Evolutionary conservation across 2,113 vertebrate species (phyloP), one percentile per base, ranked within the genome.

Genomic region (Plecturocebus donacophilus): DNA sequence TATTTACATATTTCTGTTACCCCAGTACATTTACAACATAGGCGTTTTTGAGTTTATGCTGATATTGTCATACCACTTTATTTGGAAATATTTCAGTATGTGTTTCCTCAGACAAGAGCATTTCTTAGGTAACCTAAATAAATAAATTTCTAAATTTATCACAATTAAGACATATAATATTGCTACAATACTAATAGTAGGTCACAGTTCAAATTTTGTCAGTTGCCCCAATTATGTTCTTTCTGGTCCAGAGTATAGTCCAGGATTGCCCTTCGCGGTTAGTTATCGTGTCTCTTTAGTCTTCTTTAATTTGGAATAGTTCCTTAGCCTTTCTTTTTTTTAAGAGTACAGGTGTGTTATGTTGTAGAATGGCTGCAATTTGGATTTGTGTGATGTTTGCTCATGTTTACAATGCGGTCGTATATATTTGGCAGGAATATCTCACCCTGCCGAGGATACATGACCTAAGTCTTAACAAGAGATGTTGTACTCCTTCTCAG

Each of bases 321-420:
- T 89, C 21, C 40, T 95, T 19, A 66, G 27, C 83, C 61, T 90
- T 88, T 79, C 23, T 86, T 56, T 93, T 23, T 87, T 64, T 96
- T 14, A 95, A 87, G 27, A 64, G 13, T 80, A 47, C 11, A 66
- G 23, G 32, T 82, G 40, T 66, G 2, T 92, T 75, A 77, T 89
- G 76, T 85, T 82, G 16, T 92, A 86, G 38, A 68, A 58, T 83
- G n/a, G 42, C 40, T 85, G 3, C 40, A 54, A 14, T 75, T 94
- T 96, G 68, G 45, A 19, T 71, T 77, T 71, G 0, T 21, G 21
- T 87, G 38, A 52, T 82, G 10, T 93, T 94, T 90, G 58, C 38
- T 95, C 35, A 6, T 49, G 76, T 92, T 70, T 92, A 76, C 49
- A 35, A 54, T 90, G 13, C 49, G 19, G 8, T 58, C 83, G 17